Conservation (phyloP, 2,113 vertebrate species). For the Semicossyphus pulcher region DNA sequence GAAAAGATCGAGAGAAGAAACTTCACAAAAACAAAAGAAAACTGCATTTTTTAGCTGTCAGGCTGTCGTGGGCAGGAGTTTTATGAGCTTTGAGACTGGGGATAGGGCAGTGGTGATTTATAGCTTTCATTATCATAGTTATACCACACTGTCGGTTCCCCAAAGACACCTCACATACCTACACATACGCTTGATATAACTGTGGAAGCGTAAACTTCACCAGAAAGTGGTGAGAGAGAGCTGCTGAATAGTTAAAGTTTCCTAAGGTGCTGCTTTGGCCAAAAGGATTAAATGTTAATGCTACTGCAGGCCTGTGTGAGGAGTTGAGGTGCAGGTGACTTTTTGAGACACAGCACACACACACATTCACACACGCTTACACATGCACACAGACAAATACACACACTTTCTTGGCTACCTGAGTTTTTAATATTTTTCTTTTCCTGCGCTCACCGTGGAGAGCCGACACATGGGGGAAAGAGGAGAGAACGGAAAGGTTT, state of each 20-base stretch:
- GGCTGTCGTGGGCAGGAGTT: conserved; percentile 48
- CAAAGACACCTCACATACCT: conserved; percentile 22
- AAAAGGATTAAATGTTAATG: conserved; percentile 27
- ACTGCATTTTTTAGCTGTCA: conserved; percentile 41
- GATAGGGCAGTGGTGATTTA: conserved; percentile 69
- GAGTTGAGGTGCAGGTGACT: conserved; percentile 11
- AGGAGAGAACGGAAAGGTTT: conserved; percentile 29
- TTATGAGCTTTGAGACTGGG: conserved; percentile 68
- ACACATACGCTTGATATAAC: conserved; percentile 17
- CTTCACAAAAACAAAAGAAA: conserved; percentile 3
- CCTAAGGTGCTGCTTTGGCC: conserved; percentile 18
- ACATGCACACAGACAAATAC: not conserved
- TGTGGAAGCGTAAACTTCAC: conserved; percentile 18
- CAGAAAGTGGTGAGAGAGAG: conserved; percentile 18
- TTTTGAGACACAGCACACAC: conserved; percentile 8
- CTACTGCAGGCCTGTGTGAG: conserved; percentile 5
- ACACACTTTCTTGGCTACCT: conserved; percentile 14
- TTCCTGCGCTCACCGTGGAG: conserved; percentile 18
- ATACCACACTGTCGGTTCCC: conserved; percentile 48
- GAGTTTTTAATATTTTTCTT: conserved; percentile 40
- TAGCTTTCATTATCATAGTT: conserved; percentile 73
- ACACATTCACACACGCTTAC: not conserved
- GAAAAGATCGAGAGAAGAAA: not conserved
- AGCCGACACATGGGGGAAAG: conserved; percentile 11
- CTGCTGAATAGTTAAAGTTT: conserved; percentile 14